Evolutionary conservation across 2,797 vertebrate species (phyloP).

Genomic region (Antrozous pallidus): DNA sequence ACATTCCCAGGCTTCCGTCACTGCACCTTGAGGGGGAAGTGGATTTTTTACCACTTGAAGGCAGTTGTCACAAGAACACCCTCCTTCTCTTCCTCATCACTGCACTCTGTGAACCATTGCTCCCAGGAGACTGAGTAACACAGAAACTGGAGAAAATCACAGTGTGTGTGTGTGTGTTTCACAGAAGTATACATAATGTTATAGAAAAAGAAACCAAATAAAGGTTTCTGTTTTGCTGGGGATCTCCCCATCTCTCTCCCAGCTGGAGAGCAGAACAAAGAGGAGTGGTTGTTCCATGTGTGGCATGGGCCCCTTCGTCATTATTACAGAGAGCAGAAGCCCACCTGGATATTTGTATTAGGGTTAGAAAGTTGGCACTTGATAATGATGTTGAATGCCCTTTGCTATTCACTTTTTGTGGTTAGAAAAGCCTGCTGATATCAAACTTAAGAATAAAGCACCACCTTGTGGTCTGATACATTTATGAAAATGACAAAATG

Average conservation of each 20-base stretch:
- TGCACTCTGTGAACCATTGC: background rate
- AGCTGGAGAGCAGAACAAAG: background rate
- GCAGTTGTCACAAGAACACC: background rate
- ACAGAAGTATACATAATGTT: background rate
- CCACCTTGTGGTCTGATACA: slow-evolving; percentile 79
- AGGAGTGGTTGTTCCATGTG: background rate
- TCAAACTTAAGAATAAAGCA: slow-evolving; percentile 74
- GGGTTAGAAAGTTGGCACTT: background rate
- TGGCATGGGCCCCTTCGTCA: background rate
- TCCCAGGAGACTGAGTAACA: background rate
- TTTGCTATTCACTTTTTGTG: background rate
- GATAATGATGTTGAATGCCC: background rate
- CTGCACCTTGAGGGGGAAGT: background rate
- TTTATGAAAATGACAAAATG: background rate
- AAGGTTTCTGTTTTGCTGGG: background rate
- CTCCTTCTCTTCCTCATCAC: background rate
- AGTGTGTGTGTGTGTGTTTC: background rate
- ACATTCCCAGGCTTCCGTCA: background rate
- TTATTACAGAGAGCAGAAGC: background rate
- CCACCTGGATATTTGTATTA: background rate
- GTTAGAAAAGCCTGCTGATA: background rate
- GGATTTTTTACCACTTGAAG: background rate
- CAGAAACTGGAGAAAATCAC: background rate
- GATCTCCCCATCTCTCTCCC: background rate
- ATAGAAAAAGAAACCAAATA: background rate